phyloP scores from a whole-genome alignment of 2,888 invertebrate species.

The Aproaerema taeniolella region DNA sequence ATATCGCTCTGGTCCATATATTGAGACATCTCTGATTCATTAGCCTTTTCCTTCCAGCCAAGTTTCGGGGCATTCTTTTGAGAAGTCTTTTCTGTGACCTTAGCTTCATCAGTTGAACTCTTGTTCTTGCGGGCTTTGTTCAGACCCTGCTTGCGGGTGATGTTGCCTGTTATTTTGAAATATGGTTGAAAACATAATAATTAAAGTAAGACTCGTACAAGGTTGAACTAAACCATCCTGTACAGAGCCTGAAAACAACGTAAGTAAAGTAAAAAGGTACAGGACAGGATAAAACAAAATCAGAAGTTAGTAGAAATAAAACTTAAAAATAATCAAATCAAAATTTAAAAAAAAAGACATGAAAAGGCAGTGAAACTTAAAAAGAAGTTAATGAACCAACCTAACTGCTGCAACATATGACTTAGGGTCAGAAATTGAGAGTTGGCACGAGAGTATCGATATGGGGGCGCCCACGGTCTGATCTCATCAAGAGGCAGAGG shows the following conservation, averaged over 20 bases:
- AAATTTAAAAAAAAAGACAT: too few relatives aligned
- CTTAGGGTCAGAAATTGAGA: constrained; percentile 61
- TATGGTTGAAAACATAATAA: background rate
- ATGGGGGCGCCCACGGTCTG: constrained; percentile 82
- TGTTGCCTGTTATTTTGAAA: constrained; percentile 48
- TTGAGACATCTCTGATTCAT: constrained; percentile 28
- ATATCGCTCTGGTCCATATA: constrained; percentile 28
- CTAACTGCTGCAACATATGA: constrained; percentile 73
- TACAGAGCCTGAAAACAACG: too few relatives aligned
- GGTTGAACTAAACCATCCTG: too few relatives aligned
- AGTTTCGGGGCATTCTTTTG: constrained; percentile 30
- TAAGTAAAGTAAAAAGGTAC: constrained; percentile 6
- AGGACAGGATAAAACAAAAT: too few relatives aligned
- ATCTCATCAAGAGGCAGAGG: constrained; percentile 80
- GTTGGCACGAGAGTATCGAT: constrained; percentile 68
- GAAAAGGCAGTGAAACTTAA: too few relatives aligned
- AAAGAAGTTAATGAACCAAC: too few relatives aligned
- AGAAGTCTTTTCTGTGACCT: constrained; percentile 36
- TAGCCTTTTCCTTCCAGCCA: constrained; percentile 40
- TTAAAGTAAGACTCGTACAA: too few relatives aligned
- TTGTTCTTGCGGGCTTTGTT: constrained; percentile 44
- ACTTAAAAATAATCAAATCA: too few relatives aligned
- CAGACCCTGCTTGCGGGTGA: constrained; percentile 56
- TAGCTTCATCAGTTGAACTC: constrained; percentile 38
- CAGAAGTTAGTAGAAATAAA: too few relatives aligned